These are phyloP conservation scores for Aurelia aurita DNA, from an alignment of 30 jellyfish, hydroid and myxozoan genomes.

Conservation along the genomic window DNA sequence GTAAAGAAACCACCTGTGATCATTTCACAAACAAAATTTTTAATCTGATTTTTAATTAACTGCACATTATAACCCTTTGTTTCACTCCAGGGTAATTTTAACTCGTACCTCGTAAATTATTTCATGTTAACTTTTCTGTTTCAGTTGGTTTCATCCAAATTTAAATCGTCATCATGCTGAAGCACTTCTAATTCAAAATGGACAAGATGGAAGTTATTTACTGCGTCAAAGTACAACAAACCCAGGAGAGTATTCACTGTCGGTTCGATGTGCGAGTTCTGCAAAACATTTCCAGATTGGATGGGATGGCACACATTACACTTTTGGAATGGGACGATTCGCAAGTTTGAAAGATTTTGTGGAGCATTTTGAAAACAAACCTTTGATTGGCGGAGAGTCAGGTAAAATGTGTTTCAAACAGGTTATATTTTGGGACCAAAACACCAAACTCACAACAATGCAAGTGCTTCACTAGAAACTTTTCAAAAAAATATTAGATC, in stretches of 20 bases:
- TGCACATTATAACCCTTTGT: background rate
- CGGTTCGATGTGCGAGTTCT: slow-evolving; percentile 92
- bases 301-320: slow-evolving; percentile 93
- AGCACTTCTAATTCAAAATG: slow-evolving; percentile 96
- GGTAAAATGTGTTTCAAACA: slow-evolving; percentile 30
- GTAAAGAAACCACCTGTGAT: too few relatives aligned
- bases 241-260: slow-evolving; percentile 89
- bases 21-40: too few relatives aligned
- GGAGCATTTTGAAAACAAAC: slow-evolving; percentile 87
- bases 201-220: slow-evolving; percentile 94
- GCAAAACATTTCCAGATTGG: slow-evolving; percentile 95
- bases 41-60: too few relatives aligned
- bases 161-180: slow-evolving; percentile 97
- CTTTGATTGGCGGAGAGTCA: slow-evolving; percentile 94
- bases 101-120: background rate
- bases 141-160: slow-evolving; percentile 98
- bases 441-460: too few relatives aligned
- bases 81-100: background rate
- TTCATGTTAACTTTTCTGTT: background rate
- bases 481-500: too few relatives aligned
- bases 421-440: too few relatives aligned
- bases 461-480: too few relatives aligned
- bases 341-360: slow-evolving; percentile 83
- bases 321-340: slow-evolving; percentile 98
- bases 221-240: slow-evolving; percentile 86